These are phyloP conservation scores for Etia nguti DNA, from an alignment of 2,113 vertebrate genomes.

Conservation along the genomic window DNA sequence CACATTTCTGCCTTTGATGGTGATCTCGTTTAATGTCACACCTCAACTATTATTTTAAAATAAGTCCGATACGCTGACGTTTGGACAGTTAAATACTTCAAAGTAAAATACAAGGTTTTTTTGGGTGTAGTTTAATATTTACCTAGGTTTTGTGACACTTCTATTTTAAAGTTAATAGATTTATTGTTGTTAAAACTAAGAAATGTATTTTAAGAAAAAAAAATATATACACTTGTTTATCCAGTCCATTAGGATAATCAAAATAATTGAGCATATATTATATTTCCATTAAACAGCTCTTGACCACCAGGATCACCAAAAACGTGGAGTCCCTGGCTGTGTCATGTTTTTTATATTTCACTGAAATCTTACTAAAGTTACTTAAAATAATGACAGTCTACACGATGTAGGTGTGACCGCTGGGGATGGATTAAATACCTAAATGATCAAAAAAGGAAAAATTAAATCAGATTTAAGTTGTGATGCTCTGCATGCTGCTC, in stretches of 20 bases:
- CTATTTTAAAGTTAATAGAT: accelerated
- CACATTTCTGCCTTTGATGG: background rate
- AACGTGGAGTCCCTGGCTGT: background rate
- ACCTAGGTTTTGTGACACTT: background rate
- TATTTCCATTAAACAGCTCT: background rate
- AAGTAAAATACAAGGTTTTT: background rate
- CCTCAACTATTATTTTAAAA: background rate
- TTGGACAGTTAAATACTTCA: background rate
- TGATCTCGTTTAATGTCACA: background rate
- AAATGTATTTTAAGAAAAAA: too few species aligned
- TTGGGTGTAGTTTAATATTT: background rate
- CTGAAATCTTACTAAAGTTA: background rate
- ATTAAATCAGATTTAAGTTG: background rate
- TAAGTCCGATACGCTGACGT: background rate
- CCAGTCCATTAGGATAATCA: background rate
- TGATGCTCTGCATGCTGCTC: background rate
- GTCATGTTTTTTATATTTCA: background rate
- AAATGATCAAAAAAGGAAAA: background rate
- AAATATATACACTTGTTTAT: background rate
- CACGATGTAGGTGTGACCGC: background rate
- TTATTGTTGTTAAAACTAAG: background rate
- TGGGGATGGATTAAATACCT: background rate
- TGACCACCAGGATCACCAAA: background rate
- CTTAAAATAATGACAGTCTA: background rate
- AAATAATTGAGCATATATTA: background rate